Base-by-base conservation (phyloP, 2,113 vertebrate species). In the Melanerpes formicivorus region DNA sequence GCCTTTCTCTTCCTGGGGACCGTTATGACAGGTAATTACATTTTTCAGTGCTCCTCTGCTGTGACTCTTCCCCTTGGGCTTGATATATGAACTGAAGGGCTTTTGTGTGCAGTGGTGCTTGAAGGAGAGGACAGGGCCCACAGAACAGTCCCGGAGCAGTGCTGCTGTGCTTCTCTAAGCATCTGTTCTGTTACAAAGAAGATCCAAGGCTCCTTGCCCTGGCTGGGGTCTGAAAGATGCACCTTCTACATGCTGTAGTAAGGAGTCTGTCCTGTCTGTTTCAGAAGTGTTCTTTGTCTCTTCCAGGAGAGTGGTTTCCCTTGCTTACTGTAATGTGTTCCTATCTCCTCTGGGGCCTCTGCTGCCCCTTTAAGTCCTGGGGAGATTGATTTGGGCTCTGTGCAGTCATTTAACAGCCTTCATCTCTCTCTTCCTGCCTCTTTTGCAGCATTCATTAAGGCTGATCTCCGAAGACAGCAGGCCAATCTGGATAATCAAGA, bases 401-500 rank as follows among this genome's bases (percentile, higher is more conserved):
- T 37, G 59, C 16, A 3, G 32, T 88, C 64, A 80, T 21, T 87
- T 83, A 69, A 79, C 64, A 94, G 64, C 71, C 64, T 89, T 91
- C n/a, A 84, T 46, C 15, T 79, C 21, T 93, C 32, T 96, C 56
- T 89, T 70, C 27, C 60, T 90, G 50, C 67, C 37, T 78, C n/a
- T 90, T 10, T 88, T 46, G 60, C 96, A 99, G 99, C 93, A 63
- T 97, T 99, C 69, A 99, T 99, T 93, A 99, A 98, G 96, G 96
- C 99, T 6, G 99, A 99, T 87, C 98, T 99, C 42, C 97, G 98
- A 80, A 98, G 99, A 87, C 99, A 99, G 82, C 98, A 95, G 80
- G 98, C 98, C 82, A 99, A 98, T 97, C 88, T 95, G 82, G 94
- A 97, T 78, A 91, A 56, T 32, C 78, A 96, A 44, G 92, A 97